Conservation (phyloP, 1,140 invertebrate species). For the Apis mellifera region DNA sequence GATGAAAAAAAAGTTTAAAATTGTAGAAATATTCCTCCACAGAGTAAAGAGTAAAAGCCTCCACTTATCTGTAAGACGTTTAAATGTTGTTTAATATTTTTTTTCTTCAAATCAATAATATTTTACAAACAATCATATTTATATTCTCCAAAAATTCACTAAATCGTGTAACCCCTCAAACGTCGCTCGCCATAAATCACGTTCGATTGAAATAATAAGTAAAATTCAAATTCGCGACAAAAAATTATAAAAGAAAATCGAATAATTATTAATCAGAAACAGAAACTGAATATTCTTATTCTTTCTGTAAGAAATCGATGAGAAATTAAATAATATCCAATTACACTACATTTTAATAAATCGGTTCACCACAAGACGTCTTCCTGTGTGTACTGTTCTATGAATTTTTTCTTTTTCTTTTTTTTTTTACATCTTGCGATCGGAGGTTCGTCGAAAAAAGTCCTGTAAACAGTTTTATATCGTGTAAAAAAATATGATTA, state of each 20-base stretch:
- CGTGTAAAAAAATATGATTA: conserved; percentile 40
- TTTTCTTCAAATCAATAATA: no score
- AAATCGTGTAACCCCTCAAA: background rate
- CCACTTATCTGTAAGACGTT: background rate
- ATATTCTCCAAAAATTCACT: background rate
- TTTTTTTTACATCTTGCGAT: conserved; percentile 10
- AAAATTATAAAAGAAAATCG: background rate
- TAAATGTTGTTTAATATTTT: background rate
- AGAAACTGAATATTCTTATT: background rate
- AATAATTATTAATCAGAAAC: background rate
- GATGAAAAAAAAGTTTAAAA: background rate
- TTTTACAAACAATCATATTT: background rate
- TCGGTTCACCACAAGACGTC: background rate
- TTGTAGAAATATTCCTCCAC: background rate
- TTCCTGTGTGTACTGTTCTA: conserved; percentile 20
- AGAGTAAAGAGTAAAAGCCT: background rate
- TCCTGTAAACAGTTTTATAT: conserved; percentile 46
- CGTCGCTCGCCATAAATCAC: background rate
- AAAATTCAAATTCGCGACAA: background rate
- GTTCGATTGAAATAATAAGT: background rate
- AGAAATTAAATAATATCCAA: background rate
- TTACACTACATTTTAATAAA: background rate
- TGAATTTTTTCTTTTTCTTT: background rate
- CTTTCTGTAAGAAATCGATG: background rate
- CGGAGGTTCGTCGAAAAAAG: conserved; percentile 28